These are phyloP conservation scores for Tenthredo livida DNA, from an alignment of 2,888 invertebrate genomes.

Conservation along the genomic window DNA sequence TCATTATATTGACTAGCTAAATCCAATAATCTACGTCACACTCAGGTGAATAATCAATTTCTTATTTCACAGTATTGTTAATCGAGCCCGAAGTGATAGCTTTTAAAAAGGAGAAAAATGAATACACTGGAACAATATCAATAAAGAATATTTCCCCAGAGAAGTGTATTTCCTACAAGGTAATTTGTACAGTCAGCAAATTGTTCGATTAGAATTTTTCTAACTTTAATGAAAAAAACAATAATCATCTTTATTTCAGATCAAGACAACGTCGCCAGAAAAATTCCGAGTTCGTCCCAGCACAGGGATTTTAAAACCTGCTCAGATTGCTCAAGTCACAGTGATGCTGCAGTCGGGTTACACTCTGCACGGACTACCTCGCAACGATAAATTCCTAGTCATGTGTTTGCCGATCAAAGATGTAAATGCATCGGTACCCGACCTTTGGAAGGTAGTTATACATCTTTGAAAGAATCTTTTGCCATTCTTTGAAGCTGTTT, in stretches of 20 bases:
- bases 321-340: conserved; percentile 83
- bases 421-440: conserved; percentile 81
- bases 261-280: conserved; percentile 97
- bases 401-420: conserved; percentile 87
- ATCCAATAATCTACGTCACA: conserved; percentile 21
- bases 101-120: conserved; percentile 85
- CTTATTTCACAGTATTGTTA: conserved; percentile 67
- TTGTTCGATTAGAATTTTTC: background rate
- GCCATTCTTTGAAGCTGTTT: background rate
- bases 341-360: conserved; percentile 89
- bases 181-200: conserved; percentile 68
- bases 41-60: conserved; percentile 44
- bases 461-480: conserved; percentile 2
- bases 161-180: conserved; percentile 85
- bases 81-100: conserved; percentile 83
- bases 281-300: conserved; percentile 96
- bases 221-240: background rate
- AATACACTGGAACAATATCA: conserved; percentile 84
- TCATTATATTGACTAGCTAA: background rate
- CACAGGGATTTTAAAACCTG: conserved; percentile 86
- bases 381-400: conserved; percentile 91
- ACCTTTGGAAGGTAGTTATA: conserved; percentile 85
- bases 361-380: conserved; percentile 83
- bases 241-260: conserved; percentile 81
- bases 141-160: conserved; percentile 84